These are phyloP conservation scores for Drosophila seclusa DNA, from an alignment of 2,888 invertebrate genomes.

Conservation along the genomic window DNA sequence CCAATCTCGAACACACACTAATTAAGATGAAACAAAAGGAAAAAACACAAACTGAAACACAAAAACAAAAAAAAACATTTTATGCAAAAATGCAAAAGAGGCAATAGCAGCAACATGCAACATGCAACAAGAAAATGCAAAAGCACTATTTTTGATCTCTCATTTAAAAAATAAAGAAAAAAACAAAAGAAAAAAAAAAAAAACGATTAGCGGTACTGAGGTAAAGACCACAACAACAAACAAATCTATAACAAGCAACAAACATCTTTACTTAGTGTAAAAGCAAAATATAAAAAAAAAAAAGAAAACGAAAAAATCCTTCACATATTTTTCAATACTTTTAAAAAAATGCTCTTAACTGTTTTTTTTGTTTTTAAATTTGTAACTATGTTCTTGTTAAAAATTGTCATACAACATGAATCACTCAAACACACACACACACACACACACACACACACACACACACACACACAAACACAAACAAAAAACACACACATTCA, in stretches of 20 bases:
- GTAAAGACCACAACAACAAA: constrained; percentile 25
- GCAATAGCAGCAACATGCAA: constrained; percentile 38
- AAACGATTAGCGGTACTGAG: constrained; percentile 70
- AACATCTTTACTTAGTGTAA: constrained; percentile 48
- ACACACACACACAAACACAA: constrained; percentile 19
- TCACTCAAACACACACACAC: constrained; percentile 30
- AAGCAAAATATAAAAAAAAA: constrained; percentile 18
- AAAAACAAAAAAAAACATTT: constrained; percentile 19
- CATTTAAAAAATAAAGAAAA: constrained; percentile 54
- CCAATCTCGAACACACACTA: constrained; percentile 33
- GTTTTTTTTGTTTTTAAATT: constrained; percentile 34
- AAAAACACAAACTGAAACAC: neutral
- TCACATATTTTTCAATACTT: constrained; percentile 46
- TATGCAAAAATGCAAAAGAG: constrained; percentile 24
- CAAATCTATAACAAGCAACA: constrained; percentile 41
- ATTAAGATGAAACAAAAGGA: neutral
- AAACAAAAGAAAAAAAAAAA: constrained; percentile 23
- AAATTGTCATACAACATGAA: constrained; percentile 44
- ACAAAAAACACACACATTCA: constrained; percentile 4
- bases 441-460: constrained; percentile 24
- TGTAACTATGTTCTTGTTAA: constrained; percentile 62
- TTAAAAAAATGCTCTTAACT: constrained; percentile 38
- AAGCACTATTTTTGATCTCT: constrained; percentile 77
- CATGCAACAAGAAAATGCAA: constrained; percentile 54
- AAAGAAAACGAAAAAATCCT: constrained; percentile 3